Percentiles rank a stretch among this genome's conserved stretches.
Conservation (phyloP, 2,797 vertebrate genomes). For the Onychomys torridus region DNA sequence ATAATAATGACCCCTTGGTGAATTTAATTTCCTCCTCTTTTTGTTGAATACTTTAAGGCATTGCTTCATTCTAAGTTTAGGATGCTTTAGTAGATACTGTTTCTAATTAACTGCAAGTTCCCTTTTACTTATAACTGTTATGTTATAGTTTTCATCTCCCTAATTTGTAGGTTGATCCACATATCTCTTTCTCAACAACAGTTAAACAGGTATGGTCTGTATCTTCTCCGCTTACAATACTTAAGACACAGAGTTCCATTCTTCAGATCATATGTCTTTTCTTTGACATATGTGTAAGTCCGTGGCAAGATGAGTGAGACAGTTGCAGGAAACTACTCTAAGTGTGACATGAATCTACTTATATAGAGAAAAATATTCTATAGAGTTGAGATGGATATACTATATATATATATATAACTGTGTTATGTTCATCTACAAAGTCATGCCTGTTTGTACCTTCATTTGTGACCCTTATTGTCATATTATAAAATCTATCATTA, state of each 20-base stretch:
- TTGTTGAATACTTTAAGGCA: not conserved
- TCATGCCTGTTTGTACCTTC: not conserved
- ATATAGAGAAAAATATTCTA: not conserved
- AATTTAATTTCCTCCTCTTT: not conserved
- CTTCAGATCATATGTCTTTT: not conserved
- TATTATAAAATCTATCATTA: slow-evolving; percentile 16
- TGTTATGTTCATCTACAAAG: not conserved
- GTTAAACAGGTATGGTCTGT: not conserved
- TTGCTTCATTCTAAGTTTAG: not conserved
- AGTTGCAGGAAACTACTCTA: not conserved
- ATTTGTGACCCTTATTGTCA: not conserved
- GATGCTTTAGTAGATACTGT: not conserved
- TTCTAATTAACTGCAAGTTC: not conserved
- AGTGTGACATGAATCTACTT: not conserved
- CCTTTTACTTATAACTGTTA: not conserved
- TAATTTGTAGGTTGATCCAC: not conserved
- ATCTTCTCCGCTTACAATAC: not conserved
- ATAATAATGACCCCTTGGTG: not conserved
- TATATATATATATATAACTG: not conserved
- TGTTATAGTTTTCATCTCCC: not conserved
- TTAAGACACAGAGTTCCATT: not conserved
- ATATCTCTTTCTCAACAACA: not conserved
- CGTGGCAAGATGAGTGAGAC: slow-evolving; percentile 35
- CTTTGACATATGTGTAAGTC: not conserved
- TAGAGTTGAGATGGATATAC: not conserved